Conservation (phyloP, 2,797 vertebrate species). For the Spizella passerina region DNA sequence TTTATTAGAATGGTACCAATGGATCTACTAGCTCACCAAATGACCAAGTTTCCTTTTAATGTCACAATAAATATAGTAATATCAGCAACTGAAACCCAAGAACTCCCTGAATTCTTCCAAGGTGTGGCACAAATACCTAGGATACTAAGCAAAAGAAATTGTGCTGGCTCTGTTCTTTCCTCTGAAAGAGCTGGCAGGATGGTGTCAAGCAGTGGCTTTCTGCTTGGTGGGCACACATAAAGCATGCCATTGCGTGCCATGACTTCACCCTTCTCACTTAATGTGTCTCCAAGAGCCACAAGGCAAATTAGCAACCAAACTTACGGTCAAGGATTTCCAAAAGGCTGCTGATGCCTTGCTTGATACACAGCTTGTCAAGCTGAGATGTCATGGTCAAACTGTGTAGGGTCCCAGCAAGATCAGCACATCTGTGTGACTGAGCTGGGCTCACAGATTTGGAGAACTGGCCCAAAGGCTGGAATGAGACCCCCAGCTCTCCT, state of each 20-base stretch:
- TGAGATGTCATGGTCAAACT: not conserved
- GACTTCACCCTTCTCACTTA: not conserved
- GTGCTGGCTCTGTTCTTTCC: not conserved
- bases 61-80: not conserved
- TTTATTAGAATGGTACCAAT: not conserved
- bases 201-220: not conserved
- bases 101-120: slow-evolving; percentile 11
- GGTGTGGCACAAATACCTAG: not conserved
- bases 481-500: not conserved
- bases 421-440: not conserved
- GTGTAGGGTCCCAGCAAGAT: not conserved
- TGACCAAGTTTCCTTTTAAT: not conserved
- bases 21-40: not conserved
- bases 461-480: not conserved
- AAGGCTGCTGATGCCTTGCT: not conserved
- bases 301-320: slow-evolving; percentile 1
- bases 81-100: not conserved
- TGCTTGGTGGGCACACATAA: not conserved
- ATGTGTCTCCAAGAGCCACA: not conserved
- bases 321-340: slow-evolving; percentile 7
- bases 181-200: not conserved
- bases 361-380: not conserved
- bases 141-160: slow-evolving; percentile 1
- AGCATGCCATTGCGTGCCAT: not conserved
- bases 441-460: not conserved